Evolutionary conservation across 2,888 invertebrate genomes (phyloP), one percentile per base, ranked within the genome.

Genomic region (Drosophila imparisetae): DNA sequence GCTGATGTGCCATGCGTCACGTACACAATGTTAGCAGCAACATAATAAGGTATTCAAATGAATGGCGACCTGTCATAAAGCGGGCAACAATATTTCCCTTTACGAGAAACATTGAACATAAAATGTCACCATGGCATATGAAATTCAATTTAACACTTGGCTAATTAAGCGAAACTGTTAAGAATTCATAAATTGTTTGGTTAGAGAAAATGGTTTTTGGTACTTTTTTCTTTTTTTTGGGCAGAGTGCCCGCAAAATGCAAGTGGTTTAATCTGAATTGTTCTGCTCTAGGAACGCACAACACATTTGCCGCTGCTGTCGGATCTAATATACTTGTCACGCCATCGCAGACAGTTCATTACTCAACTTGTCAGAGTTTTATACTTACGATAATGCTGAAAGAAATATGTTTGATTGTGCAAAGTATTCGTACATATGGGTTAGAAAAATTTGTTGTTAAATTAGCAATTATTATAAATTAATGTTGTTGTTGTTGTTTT

Each of bases 381-480:
- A 48, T 49, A 71, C 72, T 69, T 66, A 72, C 65, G 55, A 50
- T 27, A 13, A 38, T 18, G 53, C 71, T 66, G 64, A 63, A 24
- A 59, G 15, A 65, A 64, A 57, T 40, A 38, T 62, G 11, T 15
- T 58, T 29, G 11, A 48, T 36, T 60, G 78, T 81, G 83, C 89
- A 86, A 81, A 76, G 78, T 86, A 78, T 67, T 77, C 69, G 73
- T 54, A 57, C 55, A 34, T 8, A 21, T 65, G 64, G 58, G 78
- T 85, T 86, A 86, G 68, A 63, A 60, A 60, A 62, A 78, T 75
- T 75, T 82, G 88, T 84, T 80, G 85, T 89, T 89, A 84, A 89
- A 89, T 90, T 90, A 90, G 89, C 89, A 89, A 89, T 89, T 89
- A 89, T 84, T 82, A 68, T 82, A 80, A 80, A 81, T 81, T 62